These are phyloP conservation scores for Ramphastos sulfuratus DNA, from an alignment of 2,113 vertebrate genomes.

Conservation along the genomic window DNA sequence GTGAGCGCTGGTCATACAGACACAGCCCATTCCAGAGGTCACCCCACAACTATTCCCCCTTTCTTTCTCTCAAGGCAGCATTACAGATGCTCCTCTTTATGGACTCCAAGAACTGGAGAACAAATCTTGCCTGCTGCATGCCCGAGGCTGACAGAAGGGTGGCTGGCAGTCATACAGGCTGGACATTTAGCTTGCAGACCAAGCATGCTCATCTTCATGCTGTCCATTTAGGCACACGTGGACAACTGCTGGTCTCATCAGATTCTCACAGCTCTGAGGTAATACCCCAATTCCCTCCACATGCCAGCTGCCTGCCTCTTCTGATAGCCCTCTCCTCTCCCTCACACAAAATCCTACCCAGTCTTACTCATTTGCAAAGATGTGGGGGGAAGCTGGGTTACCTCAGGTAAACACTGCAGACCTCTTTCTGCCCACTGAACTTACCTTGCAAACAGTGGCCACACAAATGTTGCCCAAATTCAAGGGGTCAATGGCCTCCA, in stretches of 20 bases:
- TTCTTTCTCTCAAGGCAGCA: neutral
- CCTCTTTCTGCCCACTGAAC: neutral
- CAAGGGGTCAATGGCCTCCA: constrained; percentile 94
- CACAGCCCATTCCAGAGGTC: neutral
- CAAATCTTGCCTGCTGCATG: neutral
- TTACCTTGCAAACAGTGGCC: constrained; percentile 93
- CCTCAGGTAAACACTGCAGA: neutral
- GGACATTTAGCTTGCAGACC: neutral
- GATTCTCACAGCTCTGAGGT: neutral
- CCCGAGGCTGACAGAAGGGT: neutral
- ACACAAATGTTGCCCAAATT: constrained; percentile 96
- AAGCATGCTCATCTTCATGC: neutral
- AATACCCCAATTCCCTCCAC: neutral
- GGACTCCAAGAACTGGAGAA: neutral
- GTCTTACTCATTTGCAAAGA: neutral
- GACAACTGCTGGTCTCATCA: neutral
- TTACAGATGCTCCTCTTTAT: neutral
- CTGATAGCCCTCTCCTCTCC: neutral
- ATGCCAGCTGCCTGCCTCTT: neutral
- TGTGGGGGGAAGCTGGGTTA: neutral
- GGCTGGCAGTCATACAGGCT: neutral
- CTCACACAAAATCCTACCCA: neutral
- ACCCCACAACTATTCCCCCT: neutral
- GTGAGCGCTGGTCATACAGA: neutral
- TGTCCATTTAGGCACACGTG: accelerated